A percentile compares a stretch with the other conserved stretches of the same genome.
Evolutionary conservation across 1,140 invertebrate genomes (phyloP).

Genomic region (Drosophila asahinai): DNA sequence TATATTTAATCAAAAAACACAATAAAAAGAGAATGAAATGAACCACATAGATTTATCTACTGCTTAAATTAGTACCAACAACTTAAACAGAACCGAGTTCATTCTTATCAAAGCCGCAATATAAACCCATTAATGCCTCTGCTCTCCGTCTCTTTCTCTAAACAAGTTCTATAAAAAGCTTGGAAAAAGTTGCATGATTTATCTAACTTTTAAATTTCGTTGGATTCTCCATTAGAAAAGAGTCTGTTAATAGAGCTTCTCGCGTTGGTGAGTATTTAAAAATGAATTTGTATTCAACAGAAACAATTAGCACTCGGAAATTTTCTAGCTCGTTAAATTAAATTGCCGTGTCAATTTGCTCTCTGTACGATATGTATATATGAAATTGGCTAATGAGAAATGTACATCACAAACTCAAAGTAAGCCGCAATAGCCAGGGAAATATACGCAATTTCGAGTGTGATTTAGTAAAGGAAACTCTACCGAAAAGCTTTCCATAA

Average conservation of each 20-base stretch:
- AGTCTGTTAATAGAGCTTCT: not conserved
- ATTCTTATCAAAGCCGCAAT: constrained; percentile 5
- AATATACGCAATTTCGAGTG: not conserved
- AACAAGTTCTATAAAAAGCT: constrained; percentile 2
- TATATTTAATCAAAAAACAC: not conserved
- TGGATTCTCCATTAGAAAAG: not conserved
- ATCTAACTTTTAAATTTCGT: constrained; percentile 16
- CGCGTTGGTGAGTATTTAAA: not conserved
- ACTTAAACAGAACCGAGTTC: not conserved
- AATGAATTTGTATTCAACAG: constrained; percentile 6
- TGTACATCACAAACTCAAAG: constrained; percentile 9
- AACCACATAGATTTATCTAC: not conserved
- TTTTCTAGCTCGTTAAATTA: constrained; percentile 51
- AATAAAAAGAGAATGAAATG: not conserved
- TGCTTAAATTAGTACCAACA: constrained; percentile 10
- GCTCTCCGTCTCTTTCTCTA: not conserved
- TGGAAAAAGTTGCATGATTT: constrained; percentile 3
- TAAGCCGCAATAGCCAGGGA: not conserved
- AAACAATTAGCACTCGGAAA: constrained; percentile 39
- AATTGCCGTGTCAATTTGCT: constrained; percentile 42
- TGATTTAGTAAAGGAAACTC: constrained; percentile 1
- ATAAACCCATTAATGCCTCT: constrained; percentile 1
- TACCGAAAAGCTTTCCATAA: constrained; percentile 1
- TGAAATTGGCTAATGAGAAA: constrained; percentile 38
- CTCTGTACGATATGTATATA: constrained; percentile 10